Evolutionary conservation across 2,888 invertebrate species (phyloP).

Genomic region (Volucella zonaria): DNA sequence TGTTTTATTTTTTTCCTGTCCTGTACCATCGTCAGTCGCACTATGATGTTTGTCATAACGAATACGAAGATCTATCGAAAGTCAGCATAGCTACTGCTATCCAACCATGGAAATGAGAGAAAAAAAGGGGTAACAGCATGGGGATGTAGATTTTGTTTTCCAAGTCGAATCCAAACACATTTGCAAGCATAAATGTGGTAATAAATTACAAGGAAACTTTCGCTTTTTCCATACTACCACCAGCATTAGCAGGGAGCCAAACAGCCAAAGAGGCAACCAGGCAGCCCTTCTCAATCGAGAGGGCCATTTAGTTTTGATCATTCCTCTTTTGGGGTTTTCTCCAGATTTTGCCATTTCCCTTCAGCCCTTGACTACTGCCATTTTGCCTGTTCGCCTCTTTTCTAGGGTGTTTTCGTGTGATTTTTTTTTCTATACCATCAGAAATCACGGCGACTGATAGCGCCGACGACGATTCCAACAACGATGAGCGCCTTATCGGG

Average conservation of each 20-base stretch:
- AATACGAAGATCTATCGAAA: conserved; percentile 77
- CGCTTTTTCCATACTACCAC: conserved; percentile 49
- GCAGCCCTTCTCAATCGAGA: conserved; percentile 28
- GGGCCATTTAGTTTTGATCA: conserved; percentile 71
- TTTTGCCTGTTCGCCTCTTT: conserved; percentile 5
- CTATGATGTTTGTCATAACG: conserved; percentile 81
- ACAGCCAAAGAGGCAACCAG: conserved; percentile 5
- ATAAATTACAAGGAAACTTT: conserved; percentile 72
- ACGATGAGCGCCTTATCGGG: conserved; percentile 60
- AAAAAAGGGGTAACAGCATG: background rate
- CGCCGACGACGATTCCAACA: conserved; percentile 53
- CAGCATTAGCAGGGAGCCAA: background rate
- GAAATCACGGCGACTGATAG: conserved; percentile 73
- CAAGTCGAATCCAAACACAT: conserved; percentile 67
- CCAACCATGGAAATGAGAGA: background rate
- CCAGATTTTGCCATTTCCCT: conserved; percentile 30
- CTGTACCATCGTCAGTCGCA: conserved; percentile 72
- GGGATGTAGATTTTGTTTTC: conserved; percentile 44
- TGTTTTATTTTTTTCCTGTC: conserved; percentile 51
- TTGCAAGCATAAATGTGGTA: conserved; percentile 73
- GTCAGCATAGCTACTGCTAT: conserved; percentile 67
- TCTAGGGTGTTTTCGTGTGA: conserved; percentile 1
- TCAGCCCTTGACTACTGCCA: conserved; percentile 23
- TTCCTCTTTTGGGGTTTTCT: conserved; percentile 62
- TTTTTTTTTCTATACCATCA: conserved; percentile 32